Evolutionary conservation across 2,888 invertebrate genomes (phyloP), one percentile per base, ranked within the genome.

Genomic region (Ceratothoa steindachneri): DNA sequence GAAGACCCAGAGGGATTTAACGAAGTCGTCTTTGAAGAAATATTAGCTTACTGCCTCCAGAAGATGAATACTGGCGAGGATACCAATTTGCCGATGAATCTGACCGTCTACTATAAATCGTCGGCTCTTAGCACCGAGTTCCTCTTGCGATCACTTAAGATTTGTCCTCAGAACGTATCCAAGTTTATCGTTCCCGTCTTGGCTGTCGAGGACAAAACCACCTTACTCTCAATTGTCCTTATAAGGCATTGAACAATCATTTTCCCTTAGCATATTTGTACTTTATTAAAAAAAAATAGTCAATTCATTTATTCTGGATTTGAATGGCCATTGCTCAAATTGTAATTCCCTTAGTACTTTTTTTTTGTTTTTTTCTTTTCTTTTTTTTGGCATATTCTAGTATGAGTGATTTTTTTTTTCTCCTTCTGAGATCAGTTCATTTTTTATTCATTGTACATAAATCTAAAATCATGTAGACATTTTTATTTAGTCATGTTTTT

Each of bases 101-200:
- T 75, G 9, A 69, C 72, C 28, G 29, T 71, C n/a, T 75, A 69
- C 52, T 75, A 75, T 69, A 41, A 41, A 15, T 41, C 41, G 15
- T 41, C 41, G 7, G 41, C 41, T 15, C 41, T 41, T 15, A 9
- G 7, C 41, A 41, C 41, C 41, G 41, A 41, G 15, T 41, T 41
- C 41, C 5, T 41, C 41, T 41, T 41, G 41, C 41, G 15, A 5
- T 9, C 41, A 5, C 41, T 41, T 15, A 41, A 41, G 15, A 41
- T 41, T 5, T 41, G 41, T 41, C 41, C 41, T 9, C 41, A 5
- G 41, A 41, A 41, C 41, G 41, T 41, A 15, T 41, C 41, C 41
- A 41, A 71, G 15, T 75, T 71, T n/a, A 51, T 75, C 27, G 75
- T 75, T 7, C 75, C 75, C 2, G 75, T 75, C 24, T 55, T 75